Evolutionary conservation across 1,140 invertebrate genomes (phyloP).

Genomic region (Zaprionus kolodkinae): DNA sequence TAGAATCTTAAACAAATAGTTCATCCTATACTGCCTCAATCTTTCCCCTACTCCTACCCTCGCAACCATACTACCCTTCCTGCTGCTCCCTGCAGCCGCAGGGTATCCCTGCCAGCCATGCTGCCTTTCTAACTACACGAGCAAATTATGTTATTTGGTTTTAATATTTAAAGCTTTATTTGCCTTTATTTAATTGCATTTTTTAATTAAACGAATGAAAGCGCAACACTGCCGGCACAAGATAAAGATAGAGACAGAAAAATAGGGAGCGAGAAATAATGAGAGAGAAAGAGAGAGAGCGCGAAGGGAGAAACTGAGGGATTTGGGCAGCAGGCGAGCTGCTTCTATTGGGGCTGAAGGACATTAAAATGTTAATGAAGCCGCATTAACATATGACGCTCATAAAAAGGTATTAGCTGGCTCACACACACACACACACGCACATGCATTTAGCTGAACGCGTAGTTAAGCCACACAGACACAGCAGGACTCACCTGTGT

Average conservation of each 20-base stretch:
- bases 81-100: fast-evolving
- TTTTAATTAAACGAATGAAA: constrained; percentile 66
- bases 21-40: neutral
- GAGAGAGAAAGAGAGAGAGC: neutral
- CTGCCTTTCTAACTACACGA: neutral
- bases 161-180: constrained; percentile 52
- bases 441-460: constrained; percentile 54
- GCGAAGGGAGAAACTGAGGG: neutral
- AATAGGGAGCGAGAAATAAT: neutral
- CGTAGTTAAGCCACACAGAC: constrained; percentile 53
- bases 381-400: constrained; percentile 78
- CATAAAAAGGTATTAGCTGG: constrained; percentile 79
- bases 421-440: constrained; percentile 49
- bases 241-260: neutral
- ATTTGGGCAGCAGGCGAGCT: constrained; percentile 1
- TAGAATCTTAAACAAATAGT: neutral
- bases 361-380: constrained; percentile 82
- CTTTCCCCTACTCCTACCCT: no score
- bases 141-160: constrained; percentile 50
- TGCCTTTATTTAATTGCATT: constrained; percentile 72
- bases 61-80: neutral
- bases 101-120: neutral
- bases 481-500: constrained; percentile 45
- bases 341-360: constrained; percentile 60
- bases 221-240: neutral